phyloP scores from a whole-genome alignment of 2,113 vertebrate genomes.

The Porphyrio hochstetteri region DNA sequence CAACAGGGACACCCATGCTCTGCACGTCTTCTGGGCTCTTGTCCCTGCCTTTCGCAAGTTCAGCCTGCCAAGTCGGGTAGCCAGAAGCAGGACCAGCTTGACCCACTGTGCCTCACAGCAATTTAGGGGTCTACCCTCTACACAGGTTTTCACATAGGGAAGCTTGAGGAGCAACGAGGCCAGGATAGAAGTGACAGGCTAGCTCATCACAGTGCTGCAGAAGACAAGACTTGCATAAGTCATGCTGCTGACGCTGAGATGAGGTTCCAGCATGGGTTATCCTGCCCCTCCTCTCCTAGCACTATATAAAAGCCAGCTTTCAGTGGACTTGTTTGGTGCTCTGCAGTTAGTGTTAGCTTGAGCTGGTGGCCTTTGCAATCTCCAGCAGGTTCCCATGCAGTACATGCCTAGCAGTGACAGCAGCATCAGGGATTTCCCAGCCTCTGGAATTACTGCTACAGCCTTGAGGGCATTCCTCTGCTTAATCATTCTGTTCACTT shows the following conservation, averaged over 20 bases:
- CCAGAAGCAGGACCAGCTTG: not conserved
- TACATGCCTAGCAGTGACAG: not conserved
- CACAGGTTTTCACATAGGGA: not conserved
- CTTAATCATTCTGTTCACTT: not conserved
- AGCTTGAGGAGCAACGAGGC: not conserved
- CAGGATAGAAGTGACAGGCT: not conserved
- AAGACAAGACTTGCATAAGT: not conserved
- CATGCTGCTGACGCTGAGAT: not conserved
- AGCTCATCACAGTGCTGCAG: not conserved
- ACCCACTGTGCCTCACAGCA: not conserved
- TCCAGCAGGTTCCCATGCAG: not conserved
- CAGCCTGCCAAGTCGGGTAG: not conserved
- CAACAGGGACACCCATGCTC: accelerated
- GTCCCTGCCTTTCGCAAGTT: not conserved
- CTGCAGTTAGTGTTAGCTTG: not conserved
- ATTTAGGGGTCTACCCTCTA: not conserved
- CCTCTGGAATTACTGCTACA: not conserved
- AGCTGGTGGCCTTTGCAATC: not conserved
- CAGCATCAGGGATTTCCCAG: not conserved
- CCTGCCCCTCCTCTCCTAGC: not conserved
- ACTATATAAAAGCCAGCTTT: not conserved
- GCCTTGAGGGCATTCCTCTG: not conserved
- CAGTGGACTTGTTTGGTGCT: not conserved
- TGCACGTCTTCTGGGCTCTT: accelerated
- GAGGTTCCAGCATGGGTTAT: not conserved